These are phyloP conservation scores for Hypsopygia costalis DNA, from an alignment of 2,888 invertebrate genomes.

Conservation along the genomic window DNA sequence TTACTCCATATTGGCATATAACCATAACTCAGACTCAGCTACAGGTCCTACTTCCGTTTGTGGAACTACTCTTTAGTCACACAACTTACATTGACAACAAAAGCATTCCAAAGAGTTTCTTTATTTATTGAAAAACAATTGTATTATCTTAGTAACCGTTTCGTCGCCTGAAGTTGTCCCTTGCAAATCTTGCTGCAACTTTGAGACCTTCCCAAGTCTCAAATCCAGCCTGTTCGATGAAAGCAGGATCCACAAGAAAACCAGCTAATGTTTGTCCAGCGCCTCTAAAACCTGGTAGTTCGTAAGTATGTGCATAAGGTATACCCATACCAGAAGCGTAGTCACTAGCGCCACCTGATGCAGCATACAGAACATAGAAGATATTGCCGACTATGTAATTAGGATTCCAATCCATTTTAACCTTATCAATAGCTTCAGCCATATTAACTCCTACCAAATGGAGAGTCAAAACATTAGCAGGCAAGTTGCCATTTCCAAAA, in stretches of 20 bases:
- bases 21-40: too few relatives aligned
- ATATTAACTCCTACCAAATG: slow-evolving; percentile 55
- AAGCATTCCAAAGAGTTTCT: too few relatives aligned
- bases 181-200: slow-evolving; percentile 59
- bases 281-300: slow-evolving; percentile 72
- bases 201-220: slow-evolving; percentile 83
- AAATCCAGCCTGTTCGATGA: slow-evolving; percentile 77
- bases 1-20: too few relatives aligned
- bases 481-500: slow-evolving; percentile 57
- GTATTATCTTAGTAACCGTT: not conserved
- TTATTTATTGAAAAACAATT: too few relatives aligned
- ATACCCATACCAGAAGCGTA: slow-evolving; percentile 77
- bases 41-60: too few relatives aligned
- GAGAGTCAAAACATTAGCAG: slow-evolving; percentile 65
- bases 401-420: slow-evolving; percentile 57
- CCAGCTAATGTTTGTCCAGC: slow-evolving; percentile 51
- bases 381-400: slow-evolving; percentile 73
- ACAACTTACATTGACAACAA: too few relatives aligned
- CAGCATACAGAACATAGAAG: slow-evolving; percentile 71
- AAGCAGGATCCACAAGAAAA: slow-evolving; percentile 77
- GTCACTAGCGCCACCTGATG: slow-evolving; percentile 83
- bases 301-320: slow-evolving; percentile 81
- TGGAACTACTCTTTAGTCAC: too few relatives aligned
- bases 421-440: slow-evolving; percentile 63
- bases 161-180: slow-evolving; percentile 18